Evolutionary conservation across 2,888 invertebrate species (phyloP).

Genomic region (Caenorhabditis panamensis): DNA sequence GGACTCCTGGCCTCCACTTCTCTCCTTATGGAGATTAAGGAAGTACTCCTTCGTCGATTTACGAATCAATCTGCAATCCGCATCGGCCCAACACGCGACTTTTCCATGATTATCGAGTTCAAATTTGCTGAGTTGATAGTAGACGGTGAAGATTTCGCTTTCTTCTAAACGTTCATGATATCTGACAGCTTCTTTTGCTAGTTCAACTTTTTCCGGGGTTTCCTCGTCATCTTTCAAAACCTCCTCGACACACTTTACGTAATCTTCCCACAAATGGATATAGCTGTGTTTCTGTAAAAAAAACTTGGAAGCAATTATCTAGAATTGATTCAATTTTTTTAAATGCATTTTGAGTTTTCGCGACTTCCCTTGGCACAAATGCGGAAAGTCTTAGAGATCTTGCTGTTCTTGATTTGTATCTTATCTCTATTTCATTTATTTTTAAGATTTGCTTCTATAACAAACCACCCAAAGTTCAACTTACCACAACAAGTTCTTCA

Average conservation of each 20-base stretch:
- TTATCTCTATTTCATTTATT: too few relatives aligned
- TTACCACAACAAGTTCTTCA: too few relatives aligned
- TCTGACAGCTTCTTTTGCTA: slow-evolving; percentile 1
- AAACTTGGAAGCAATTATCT: too few relatives aligned
- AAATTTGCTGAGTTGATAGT: slow-evolving; percentile 46
- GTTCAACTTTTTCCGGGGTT: slow-evolving; percentile 27
- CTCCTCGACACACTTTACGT: slow-evolving; percentile 43
- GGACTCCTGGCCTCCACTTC: slow-evolving; percentile 45
- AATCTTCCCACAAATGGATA: slow-evolving; percentile 39
- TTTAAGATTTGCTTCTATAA: too few relatives aligned
- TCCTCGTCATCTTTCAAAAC: slow-evolving; percentile 38
- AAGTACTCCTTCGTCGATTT: slow-evolving; percentile 46
- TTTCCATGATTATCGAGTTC: slow-evolving; percentile 37
- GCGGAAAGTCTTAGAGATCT: too few relatives aligned
- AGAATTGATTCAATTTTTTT: too few relatives aligned
- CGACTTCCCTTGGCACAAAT: too few relatives aligned
- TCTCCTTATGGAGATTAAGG: slow-evolving; percentile 44
- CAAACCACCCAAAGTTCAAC: too few relatives aligned
- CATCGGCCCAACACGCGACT: slow-evolving; percentile 53
- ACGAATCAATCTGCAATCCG: slow-evolving; percentile 31
- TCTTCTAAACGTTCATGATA: neutral
- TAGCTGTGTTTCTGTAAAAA: slow-evolving; percentile 50
- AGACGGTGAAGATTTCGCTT: slow-evolving; percentile 45
- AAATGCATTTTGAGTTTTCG: too few relatives aligned
- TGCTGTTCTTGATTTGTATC: too few relatives aligned